These are phyloP conservation scores for Alethe diademata DNA, from an alignment of 2,113 vertebrate species.

Conservation along the genomic window DNA sequence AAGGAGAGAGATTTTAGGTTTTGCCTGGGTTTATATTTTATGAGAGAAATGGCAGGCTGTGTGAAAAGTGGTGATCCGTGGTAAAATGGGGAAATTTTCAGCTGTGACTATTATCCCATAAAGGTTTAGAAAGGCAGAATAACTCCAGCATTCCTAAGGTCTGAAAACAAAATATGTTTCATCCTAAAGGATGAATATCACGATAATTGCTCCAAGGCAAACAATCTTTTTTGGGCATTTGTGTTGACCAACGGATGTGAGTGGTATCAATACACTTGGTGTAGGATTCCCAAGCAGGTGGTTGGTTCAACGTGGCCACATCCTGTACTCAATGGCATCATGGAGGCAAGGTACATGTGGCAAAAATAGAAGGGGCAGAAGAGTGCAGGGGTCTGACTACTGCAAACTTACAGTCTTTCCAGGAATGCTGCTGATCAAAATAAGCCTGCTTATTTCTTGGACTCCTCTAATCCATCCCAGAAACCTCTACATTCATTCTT, in stretches of 20 bases:
- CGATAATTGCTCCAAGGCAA: fast-evolving
- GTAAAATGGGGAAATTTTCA: background rate
- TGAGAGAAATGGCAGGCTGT: background rate
- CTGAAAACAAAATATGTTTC: background rate
- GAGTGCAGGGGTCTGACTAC: background rate
- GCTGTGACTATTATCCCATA: background rate
- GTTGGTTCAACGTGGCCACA: background rate
- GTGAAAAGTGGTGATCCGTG: background rate
- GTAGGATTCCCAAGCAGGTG: background rate
- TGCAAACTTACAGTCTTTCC: background rate
- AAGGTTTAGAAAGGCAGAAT: background rate
- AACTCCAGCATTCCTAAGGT: background rate
- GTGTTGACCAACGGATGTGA: background rate
- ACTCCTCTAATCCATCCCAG: background rate
- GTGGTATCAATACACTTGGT: background rate
- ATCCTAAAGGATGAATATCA: background rate
- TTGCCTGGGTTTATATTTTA: background rate
- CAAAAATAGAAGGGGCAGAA: background rate
- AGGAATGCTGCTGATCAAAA: background rate
- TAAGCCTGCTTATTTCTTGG: background rate
- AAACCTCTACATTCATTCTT: background rate
- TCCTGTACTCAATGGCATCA: background rate
- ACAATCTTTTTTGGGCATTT: background rate
- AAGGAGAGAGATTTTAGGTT: background rate
- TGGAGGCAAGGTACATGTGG: background rate